These are phyloP conservation scores for Lysandra coridon DNA, from an alignment of 2,888 invertebrate species.

Conservation along the genomic window DNA sequence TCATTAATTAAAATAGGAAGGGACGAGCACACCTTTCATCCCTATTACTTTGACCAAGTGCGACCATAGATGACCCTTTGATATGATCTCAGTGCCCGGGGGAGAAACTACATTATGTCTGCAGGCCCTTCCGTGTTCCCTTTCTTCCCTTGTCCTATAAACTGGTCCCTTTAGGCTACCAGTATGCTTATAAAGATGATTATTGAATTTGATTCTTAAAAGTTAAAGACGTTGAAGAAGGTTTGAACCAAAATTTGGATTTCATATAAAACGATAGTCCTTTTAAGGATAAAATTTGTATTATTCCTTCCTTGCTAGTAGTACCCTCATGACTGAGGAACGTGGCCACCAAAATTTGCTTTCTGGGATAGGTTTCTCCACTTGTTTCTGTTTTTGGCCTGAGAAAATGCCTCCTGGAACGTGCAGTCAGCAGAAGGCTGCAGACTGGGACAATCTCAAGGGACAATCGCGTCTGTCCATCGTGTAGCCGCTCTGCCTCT, in stretches of 20 bases:
- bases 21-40: constrained; percentile 9
- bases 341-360: no score
- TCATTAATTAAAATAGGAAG: constrained; percentile 8
- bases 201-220: background rate
- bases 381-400: no score
- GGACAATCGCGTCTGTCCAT: no score
- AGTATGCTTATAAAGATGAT: background rate
- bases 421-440: no score
- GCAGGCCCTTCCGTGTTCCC: background rate
- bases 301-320: no score
- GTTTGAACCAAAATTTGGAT: background rate
- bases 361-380: no score
- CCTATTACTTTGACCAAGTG: constrained; percentile 21
- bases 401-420: no score
- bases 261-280: background rate
- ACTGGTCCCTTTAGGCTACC: background rate
- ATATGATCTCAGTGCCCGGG: constrained; percentile 14
- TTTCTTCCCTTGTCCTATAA: constrained; percentile 12
- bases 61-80: constrained; percentile 2
- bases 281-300: background rate
- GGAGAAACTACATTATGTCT: constrained; percentile 4
- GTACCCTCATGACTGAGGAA: no score
- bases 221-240: no score
- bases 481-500: no score
- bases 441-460: no score